phyloP scores from a whole-genome alignment of 2,888 invertebrate genomes.

The Drosophila birchii region DNA sequence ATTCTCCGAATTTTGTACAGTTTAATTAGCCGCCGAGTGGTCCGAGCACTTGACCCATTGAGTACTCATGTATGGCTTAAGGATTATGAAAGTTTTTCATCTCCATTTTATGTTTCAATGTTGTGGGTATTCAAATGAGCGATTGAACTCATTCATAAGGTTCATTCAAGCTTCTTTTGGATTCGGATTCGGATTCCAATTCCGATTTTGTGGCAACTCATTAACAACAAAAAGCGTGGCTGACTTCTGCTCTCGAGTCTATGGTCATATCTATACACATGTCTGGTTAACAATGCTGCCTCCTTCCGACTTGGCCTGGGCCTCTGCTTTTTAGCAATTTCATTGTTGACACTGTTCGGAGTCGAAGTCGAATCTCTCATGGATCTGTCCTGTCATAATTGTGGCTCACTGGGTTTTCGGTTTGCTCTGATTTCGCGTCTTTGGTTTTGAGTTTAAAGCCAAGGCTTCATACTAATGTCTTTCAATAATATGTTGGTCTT shows the following conservation, averaged over 20 bases:
- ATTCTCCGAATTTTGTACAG: conserved; percentile 36
- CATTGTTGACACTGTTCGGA: conserved; percentile 79
- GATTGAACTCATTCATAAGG: conserved; percentile 59
- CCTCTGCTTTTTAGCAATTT: conserved; percentile 72
- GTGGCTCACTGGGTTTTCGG: conserved; percentile 49
- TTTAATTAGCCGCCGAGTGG: conserved; percentile 53
- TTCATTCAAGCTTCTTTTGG: conserved; percentile 48
- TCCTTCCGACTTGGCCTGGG: conserved; percentile 1
- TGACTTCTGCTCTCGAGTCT: conserved; percentile 7
- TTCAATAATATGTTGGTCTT: conserved; percentile 41
- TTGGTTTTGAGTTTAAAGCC: background rate
- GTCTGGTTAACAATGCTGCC: conserved; percentile 26
- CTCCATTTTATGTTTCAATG: background rate
- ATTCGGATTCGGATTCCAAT: conserved; percentile 10
- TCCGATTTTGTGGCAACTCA: conserved; percentile 63
- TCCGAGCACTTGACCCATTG: conserved; percentile 37
- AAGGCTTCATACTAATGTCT: background rate
- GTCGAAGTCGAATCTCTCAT: background rate
- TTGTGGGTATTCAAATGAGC: conserved; percentile 22
- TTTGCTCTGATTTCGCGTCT: conserved; percentile 29
- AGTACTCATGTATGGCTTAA: conserved; percentile 25
- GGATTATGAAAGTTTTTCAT: conserved; percentile 50
- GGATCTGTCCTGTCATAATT: conserved; percentile 80
- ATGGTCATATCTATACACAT: conserved; percentile 37
- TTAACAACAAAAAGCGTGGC: conserved; percentile 41